Conservation (phyloP, 2,113 vertebrate species). For the Danio rerio region GRCz12tu NC_133199.1:29991501-29992000, state of each 20-base stretch:
- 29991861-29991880: background rate
- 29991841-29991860: background rate
- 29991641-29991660: background rate
- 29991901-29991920: background rate
- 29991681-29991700: slow-evolving; percentile 26
- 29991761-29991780: background rate
- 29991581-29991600: background rate
- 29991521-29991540: background rate
- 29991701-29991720: background rate
- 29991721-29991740: background rate
- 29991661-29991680: background rate
- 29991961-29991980: background rate
- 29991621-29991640: background rate
- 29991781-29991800: slow-evolving; percentile 14
- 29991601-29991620: background rate
- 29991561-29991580: background rate
- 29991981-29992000: background rate
- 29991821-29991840: background rate
- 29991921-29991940: background rate
- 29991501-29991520: background rate
- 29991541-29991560: background rate
- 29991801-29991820: background rate
- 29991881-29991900: background rate
- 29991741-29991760: background rate
- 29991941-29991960: background rate